phyloP scores from a whole-genome alignment of 2,113 vertebrate species.

The Elephas maximus region DNA sequence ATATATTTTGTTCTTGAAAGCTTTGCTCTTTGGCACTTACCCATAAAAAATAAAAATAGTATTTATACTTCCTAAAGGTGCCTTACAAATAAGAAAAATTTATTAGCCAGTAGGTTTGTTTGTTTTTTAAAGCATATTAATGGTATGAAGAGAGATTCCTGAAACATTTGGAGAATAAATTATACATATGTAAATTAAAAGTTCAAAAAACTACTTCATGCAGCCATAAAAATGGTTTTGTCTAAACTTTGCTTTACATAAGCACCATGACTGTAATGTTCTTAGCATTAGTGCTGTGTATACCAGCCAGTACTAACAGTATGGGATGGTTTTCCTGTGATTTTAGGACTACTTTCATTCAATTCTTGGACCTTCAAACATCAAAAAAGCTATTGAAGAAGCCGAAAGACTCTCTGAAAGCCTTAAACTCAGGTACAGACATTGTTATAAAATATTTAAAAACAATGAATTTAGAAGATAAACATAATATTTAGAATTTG shows the following conservation, averaged over 20 bases:
- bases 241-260: conserved; percentile 42
- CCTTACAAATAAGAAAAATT: conserved; percentile 49
- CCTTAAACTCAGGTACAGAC: conserved; percentile 94
- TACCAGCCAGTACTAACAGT: conserved; percentile 41
- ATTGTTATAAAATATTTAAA: conserved; percentile 45
- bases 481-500: conserved; percentile 15
- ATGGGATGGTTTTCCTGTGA: conserved; percentile 75
- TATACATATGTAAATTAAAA: neutral
- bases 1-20: neutral
- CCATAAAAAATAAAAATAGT: conserved; percentile 21
- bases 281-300: neutral
- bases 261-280: neutral
- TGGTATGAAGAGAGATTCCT: conserved; percentile 38
- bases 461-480: conserved; percentile 41
- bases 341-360: conserved; percentile 95
- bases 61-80: conserved; percentile 3
- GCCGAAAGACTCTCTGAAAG: conserved; percentile 98
- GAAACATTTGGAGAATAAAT: conserved; percentile 55
- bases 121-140: neutral
- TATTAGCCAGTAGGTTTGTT: neutral
- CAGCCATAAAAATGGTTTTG: neutral
- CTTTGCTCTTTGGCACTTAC: conserved; percentile 39
- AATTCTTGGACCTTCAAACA: conserved; percentile 94
- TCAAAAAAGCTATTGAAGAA: conserved; percentile 98
- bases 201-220: conserved; percentile 32